phyloP scores from a whole-genome alignment of 2,113 vertebrate genomes.

The Aviceda subcristata region DNA sequence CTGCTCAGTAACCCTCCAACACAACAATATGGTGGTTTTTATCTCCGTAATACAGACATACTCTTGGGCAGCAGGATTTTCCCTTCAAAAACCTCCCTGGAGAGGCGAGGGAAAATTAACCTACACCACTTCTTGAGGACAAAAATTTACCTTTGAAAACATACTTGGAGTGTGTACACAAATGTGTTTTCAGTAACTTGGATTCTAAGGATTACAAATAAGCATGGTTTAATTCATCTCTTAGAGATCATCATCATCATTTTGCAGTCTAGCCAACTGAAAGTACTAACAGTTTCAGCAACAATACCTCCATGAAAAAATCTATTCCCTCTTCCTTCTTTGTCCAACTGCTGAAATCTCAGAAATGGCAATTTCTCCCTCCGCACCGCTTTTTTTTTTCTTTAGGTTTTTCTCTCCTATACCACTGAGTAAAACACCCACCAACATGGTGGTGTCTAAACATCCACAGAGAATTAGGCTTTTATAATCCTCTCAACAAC shows the following conservation, averaged over 20 bases:
- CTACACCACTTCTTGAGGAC: neutral
- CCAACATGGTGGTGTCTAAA: neutral
- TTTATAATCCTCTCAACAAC: neutral
- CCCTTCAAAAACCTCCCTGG: neutral
- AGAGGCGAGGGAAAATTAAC: neutral
- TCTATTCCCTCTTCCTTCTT: neutral
- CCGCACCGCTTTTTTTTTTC: neutral
- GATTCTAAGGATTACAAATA: neutral
- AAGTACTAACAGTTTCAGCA: neutral
- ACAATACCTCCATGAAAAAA: neutral
- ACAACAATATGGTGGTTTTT: rapidly evolving
- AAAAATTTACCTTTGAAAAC: neutral
- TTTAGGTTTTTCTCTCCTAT: neutral
- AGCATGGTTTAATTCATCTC: neutral
- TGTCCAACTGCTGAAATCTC: neutral
- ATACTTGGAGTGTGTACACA: neutral
- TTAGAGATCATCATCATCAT: neutral
- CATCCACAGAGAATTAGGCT: rapidly evolving
- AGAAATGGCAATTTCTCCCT: neutral
- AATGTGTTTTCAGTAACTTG: neutral
- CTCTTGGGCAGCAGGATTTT: neutral
- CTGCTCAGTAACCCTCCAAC: neutral
- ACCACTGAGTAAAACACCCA: neutral
- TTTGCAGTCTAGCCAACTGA: neutral
- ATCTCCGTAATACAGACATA: neutral